These are phyloP conservation scores for Sparidentex hasta DNA, from an alignment of 2,797 vertebrate species.

Conservation along the genomic window DNA sequence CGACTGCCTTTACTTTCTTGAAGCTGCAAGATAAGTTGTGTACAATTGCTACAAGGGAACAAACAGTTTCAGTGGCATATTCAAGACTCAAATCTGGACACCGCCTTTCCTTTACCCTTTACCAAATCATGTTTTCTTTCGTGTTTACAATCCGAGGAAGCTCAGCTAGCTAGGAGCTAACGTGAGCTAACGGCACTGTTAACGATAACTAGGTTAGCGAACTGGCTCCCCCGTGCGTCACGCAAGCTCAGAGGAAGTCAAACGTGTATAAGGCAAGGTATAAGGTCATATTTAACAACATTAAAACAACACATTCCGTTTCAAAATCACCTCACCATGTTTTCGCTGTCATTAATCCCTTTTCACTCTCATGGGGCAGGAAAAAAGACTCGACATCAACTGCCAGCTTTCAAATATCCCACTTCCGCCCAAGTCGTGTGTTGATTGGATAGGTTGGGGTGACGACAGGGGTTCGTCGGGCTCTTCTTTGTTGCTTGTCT, in stretches of 20 bases:
- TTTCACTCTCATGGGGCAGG: neutral
- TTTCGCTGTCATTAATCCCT: neutral
- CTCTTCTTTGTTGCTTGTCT: neutral
- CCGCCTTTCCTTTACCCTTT: neutral
- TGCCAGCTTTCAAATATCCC: conserved; percentile 85
- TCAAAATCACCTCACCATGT: conserved; percentile 50
- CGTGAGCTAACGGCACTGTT: conserved; percentile 3
- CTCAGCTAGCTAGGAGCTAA: conserved; percentile 30
- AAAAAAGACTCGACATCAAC: conserved; percentile 33
- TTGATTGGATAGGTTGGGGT: conserved; percentile 81
- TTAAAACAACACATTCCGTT: fast-evolving
- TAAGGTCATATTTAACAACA: fast-evolving
- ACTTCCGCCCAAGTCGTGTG: conserved; percentile 49
- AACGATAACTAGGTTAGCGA: neutral
- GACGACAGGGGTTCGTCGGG: conserved; percentile 12
- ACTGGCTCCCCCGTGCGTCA: neutral
- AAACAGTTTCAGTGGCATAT: neutral
- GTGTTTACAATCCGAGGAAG: conserved; percentile 38
- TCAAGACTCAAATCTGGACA: neutral
- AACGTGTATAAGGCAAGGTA: fast-evolving
- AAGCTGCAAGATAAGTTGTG: neutral
- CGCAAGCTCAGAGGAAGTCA: neutral
- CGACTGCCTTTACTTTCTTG: neutral
- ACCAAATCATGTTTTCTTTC: neutral
- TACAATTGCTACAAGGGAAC: neutral